Conservation (phyloP, 2,797 vertebrate species). For the Gephyroberyx darwinii region DNA sequence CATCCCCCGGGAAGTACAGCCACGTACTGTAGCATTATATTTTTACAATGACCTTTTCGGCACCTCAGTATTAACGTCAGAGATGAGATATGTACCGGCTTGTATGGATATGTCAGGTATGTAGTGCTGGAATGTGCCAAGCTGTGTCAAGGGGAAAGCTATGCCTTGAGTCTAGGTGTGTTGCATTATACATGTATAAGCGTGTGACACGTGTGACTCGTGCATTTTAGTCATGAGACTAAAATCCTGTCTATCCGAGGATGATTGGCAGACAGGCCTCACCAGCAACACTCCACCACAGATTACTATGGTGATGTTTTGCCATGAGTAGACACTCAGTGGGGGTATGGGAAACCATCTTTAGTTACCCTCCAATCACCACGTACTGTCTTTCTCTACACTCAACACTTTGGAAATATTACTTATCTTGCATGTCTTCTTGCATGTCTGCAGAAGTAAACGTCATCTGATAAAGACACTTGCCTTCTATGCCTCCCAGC, state of each 20-base stretch:
- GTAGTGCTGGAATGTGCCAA: slow-evolving; percentile 60
- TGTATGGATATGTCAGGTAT: slow-evolving; percentile 64
- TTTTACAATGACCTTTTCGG: slow-evolving; percentile 72
- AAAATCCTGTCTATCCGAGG: slow-evolving; percentile 29
- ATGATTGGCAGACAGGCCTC: slow-evolving; percentile 53
- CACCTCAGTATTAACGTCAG: slow-evolving; percentile 48
- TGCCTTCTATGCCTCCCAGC: neutral
- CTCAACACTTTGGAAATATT: neutral
- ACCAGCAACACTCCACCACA: slow-evolving; percentile 10
- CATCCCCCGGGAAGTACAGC: slow-evolving; percentile 8
- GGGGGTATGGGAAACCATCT: neutral
- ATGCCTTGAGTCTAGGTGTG: slow-evolving; percentile 32
- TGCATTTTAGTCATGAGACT: slow-evolving; percentile 47
- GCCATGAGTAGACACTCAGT: neutral
- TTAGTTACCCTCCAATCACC: neutral
- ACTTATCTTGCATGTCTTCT: neutral
- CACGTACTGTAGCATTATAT: slow-evolving; percentile 41
- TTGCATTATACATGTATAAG: slow-evolving; percentile 22
- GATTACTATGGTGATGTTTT: slow-evolving; percentile 10
- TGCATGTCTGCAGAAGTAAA: no score
- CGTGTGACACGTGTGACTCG: slow-evolving; percentile 44
- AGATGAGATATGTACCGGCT: slow-evolving; percentile 45
- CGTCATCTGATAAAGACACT: neutral
- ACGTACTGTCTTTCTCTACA: slow-evolving; percentile 1
- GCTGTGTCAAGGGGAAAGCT: slow-evolving; percentile 33